Percentiles rank a stretch among this genome's conserved stretches.
Evolutionary conservation across 2,113 vertebrate genomes (phyloP).

Genomic region (Lagenorhynchus albirostris): DNA sequence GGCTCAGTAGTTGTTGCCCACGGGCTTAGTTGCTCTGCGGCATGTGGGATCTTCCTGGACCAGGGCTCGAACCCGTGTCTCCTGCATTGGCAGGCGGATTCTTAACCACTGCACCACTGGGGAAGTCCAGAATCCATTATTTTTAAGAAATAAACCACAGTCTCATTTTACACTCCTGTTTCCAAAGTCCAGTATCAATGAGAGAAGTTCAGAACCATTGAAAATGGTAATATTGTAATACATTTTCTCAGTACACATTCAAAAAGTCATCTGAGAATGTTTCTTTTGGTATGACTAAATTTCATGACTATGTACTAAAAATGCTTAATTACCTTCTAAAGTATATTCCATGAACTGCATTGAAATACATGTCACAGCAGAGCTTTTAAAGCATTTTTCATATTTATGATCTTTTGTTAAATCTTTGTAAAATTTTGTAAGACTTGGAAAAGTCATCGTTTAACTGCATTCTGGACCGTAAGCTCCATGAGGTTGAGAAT

Average conservation of each 20-base stretch:
- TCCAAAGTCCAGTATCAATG: not conserved
- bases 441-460: not conserved
- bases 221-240: conserved; percentile 5
- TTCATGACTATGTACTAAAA: not conserved
- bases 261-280: not conserved
- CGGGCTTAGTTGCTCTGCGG: no score
- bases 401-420: not conserved
- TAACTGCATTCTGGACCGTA: no score
- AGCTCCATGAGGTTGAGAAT: not conserved
- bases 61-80: not conserved
- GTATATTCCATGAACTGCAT: not conserved
- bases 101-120: not conserved
- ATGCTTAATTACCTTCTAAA: not conserved
- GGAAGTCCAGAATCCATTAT: not conserved
- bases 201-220: not conserved
- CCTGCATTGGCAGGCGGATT: not conserved
- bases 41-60: not conserved
- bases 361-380: not conserved
- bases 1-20: no score
- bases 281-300: not conserved
- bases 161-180: not conserved
- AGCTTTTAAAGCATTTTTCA: not conserved
- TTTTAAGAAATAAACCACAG: conserved; percentile 23
- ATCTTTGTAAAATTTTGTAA: not conserved
- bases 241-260: not conserved